Conservation (phyloP, 2,797 vertebrate genomes). For the Thaleichthys pacificus region DNA sequence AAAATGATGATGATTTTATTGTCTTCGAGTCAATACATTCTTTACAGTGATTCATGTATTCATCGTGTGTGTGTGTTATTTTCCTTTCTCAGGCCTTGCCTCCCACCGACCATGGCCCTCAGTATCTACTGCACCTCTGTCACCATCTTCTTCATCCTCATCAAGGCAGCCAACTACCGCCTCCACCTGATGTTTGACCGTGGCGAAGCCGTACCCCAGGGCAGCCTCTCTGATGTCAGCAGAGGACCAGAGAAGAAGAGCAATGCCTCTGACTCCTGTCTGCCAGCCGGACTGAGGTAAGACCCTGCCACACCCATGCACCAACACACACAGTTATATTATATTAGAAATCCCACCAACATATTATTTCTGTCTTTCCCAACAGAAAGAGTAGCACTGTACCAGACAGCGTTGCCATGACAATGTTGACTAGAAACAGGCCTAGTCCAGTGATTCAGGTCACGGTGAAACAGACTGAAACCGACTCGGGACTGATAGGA, state of each 20-base stretch:
- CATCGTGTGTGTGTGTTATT: not conserved
- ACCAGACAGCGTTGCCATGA: constrained; percentile 71
- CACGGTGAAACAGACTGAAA: constrained; percentile 81
- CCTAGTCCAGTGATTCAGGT: constrained; percentile 83
- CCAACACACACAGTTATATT: not conserved
- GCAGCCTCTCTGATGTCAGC: constrained; percentile 76
- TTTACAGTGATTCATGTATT: constrained; percentile 6
- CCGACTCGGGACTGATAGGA: constrained; percentile 75
- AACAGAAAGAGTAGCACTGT: constrained; percentile 79
- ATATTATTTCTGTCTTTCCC: constrained; percentile 13
- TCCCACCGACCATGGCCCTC: constrained; percentile 82
- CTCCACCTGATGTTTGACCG: constrained; percentile 95
- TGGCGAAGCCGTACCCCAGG: constrained; percentile 83
- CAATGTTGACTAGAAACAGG: constrained; percentile 71
- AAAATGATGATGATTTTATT: too few relatives aligned
- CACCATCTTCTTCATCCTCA: constrained; percentile 88
- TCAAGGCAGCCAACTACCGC: constrained; percentile 92
- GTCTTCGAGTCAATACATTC: not conserved
- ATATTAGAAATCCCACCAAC: not conserved
- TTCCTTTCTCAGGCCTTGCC: constrained; percentile 83
- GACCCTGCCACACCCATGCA: constrained; percentile 12
- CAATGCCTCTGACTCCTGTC: constrained; percentile 70
- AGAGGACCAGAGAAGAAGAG: constrained; percentile 77
- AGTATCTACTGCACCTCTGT: constrained; percentile 91
- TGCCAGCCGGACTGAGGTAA: constrained; percentile 78